These are phyloP conservation scores for Beris morrisii DNA, from an alignment of 2,888 invertebrate genomes.

Conservation along the genomic window DNA sequence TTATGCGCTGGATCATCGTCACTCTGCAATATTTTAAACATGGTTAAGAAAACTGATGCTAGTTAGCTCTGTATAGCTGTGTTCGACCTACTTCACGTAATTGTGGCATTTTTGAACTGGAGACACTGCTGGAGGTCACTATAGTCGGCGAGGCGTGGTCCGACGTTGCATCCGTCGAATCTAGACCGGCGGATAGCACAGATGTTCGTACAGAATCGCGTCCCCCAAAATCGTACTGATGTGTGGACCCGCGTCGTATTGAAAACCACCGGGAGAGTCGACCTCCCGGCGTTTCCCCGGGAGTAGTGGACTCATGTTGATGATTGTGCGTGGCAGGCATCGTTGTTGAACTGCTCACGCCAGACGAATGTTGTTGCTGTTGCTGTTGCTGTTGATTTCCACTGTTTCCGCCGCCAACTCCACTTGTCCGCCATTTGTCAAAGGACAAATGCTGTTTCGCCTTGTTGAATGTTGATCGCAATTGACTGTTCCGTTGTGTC, in stretches of 20 bases:
- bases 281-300: slow-evolving; percentile 73
- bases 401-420: slow-evolving; percentile 52
- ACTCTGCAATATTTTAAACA: slow-evolving; percentile 43
- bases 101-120: slow-evolving; percentile 73
- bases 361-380: slow-evolving; percentile 37
- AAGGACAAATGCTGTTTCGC: slow-evolving; percentile 74
- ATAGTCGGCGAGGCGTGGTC: slow-evolving; percentile 7
- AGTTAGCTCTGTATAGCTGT: slow-evolving; percentile 22
- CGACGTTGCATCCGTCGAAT: slow-evolving; percentile 48
- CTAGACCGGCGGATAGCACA: slow-evolving; percentile 46
- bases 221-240: slow-evolving; percentile 75
- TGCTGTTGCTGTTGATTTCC: slow-evolving; percentile 43
- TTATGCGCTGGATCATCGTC: slow-evolving; percentile 48
- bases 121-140: slow-evolving; percentile 31
- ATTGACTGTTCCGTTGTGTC: slow-evolving; percentile 70
- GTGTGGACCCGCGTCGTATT: slow-evolving; percentile 77
- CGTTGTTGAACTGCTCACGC: slow-evolving; percentile 37
- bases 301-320: slow-evolving; percentile 56
- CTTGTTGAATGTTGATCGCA: slow-evolving; percentile 78
- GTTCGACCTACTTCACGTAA: slow-evolving; percentile 69
- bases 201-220: slow-evolving; percentile 53
- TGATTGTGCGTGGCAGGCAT: slow-evolving; percentile 40
- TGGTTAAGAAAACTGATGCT: slow-evolving; percentile 4
- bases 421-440: slow-evolving; percentile 70
- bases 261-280: slow-evolving; percentile 87